Evolutionary conservation across 2,113 vertebrate genomes (phyloP).

Genomic region (Chiloscyllium plagiosum): DNA sequence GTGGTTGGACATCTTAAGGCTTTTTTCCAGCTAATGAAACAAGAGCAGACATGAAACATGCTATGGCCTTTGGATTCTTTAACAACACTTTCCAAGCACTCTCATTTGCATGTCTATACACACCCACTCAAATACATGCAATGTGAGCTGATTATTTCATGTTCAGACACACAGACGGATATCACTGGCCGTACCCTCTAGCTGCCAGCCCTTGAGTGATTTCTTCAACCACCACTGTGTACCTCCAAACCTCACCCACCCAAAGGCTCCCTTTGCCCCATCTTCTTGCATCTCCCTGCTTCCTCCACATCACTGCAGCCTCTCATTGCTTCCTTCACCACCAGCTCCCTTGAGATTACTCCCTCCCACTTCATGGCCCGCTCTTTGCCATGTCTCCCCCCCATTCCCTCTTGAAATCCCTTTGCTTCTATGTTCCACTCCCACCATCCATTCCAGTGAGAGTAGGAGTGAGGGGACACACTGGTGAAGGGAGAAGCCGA

Average conservation of each 20-base stretch:
- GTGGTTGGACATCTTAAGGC: conserved; percentile 73
- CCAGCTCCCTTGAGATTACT: not conserved
- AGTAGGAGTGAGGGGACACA: not conserved
- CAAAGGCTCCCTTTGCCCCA: no score
- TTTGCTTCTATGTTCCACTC: not conserved
- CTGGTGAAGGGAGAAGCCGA: not conserved
- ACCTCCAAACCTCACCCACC: not conserved
- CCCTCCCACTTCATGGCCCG: no score
- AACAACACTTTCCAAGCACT: not conserved
- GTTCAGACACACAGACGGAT: not conserved
- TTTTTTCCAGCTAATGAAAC: conserved; percentile 69
- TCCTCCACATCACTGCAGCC: no score
- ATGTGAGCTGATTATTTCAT: not conserved
- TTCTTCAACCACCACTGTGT: not conserved
- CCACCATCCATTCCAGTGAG: not conserved
- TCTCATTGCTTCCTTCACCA: not conserved
- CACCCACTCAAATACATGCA: not conserved
- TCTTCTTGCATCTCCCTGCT: not conserved
- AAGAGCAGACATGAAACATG: not conserved
- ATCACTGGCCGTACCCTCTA: not conserved
- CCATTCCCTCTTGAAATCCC: no score
- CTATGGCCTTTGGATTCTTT: not conserved
- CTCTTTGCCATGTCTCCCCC: not conserved
- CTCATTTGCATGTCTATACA: not conserved
- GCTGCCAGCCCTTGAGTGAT: no score